phyloP scores from a whole-genome alignment of 2,888 invertebrate genomes.

The Scaptomyza polygonia region DNA sequence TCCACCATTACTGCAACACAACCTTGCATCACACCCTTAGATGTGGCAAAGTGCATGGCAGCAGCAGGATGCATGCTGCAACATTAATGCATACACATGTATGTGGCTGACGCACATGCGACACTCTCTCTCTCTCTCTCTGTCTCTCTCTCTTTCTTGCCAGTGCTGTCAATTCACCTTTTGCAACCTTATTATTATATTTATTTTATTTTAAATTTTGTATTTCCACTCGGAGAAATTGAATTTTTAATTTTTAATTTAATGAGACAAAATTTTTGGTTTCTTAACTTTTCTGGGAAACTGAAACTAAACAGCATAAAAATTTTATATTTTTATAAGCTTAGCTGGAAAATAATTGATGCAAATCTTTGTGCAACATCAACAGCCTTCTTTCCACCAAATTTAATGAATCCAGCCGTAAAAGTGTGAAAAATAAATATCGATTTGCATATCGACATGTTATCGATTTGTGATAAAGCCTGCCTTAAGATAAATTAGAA shows the following conservation, averaged over 20 bases:
- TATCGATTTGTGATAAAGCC: background rate
- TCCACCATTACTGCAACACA: background rate
- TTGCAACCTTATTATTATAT: background rate
- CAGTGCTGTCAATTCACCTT: background rate
- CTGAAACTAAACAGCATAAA: too few relatives aligned
- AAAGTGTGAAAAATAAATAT: background rate
- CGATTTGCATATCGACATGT: background rate
- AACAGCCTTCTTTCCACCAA: background rate
- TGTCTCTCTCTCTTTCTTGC: background rate
- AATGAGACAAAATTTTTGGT: too few relatives aligned
- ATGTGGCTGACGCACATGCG: background rate
- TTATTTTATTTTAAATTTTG: background rate
- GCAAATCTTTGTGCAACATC: background rate
- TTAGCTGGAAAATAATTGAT: background rate
- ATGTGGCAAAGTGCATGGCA: conserved; percentile 5
- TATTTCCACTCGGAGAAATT: background rate
- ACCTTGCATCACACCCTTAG: background rate
- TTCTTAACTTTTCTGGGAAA: too few relatives aligned
- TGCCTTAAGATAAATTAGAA: too few relatives aligned
- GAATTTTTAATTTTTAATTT: too few relatives aligned
- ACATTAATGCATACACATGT: conserved; percentile 5
- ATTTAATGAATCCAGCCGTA: background rate
- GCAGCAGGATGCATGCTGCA: conserved; percentile 1
- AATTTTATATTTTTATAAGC: too few relatives aligned
- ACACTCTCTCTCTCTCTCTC: background rate